A percentile compares a stretch with the other conserved stretches of the same genome.
Evolutionary conservation across 1,140 invertebrate species (phyloP).

Genomic region (Platorchestia sp.): DNA sequence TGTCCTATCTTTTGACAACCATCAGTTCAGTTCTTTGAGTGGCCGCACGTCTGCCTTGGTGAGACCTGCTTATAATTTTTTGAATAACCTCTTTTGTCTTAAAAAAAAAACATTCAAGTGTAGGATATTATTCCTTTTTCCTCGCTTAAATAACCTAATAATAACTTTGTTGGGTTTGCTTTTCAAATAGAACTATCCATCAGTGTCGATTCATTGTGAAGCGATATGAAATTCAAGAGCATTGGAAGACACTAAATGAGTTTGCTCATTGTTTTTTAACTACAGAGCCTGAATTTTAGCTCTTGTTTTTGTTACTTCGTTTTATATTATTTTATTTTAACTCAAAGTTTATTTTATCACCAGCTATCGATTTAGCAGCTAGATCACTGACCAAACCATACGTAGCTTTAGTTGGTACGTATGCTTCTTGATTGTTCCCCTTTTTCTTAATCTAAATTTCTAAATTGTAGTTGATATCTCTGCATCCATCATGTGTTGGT

Average conservation of each 20-base stretch:
- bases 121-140: not conserved
- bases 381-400: not conserved
- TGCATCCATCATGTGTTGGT: not conserved
- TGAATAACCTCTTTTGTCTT: not conserved
- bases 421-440: not conserved
- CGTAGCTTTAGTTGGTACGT: not conserved
- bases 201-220: not conserved
- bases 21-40: not conserved
- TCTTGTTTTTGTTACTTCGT: no score
- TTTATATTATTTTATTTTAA: no score
- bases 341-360: no score
- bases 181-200: not conserved
- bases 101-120: no score
- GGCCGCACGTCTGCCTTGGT: not conserved
- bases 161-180: not conserved
- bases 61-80: not conserved
- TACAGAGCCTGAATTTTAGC: no score
- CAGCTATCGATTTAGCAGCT: no score
- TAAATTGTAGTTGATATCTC: not conserved
- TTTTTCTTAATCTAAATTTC: not conserved
- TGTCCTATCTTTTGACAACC: not conserved
- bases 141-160: not conserved
- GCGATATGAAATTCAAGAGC: not conserved
- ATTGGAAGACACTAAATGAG: not conserved
- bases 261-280: not conserved